phyloP scores from a whole-genome alignment of 2,797 vertebrate species.

The Myotis vivesi region DNA sequence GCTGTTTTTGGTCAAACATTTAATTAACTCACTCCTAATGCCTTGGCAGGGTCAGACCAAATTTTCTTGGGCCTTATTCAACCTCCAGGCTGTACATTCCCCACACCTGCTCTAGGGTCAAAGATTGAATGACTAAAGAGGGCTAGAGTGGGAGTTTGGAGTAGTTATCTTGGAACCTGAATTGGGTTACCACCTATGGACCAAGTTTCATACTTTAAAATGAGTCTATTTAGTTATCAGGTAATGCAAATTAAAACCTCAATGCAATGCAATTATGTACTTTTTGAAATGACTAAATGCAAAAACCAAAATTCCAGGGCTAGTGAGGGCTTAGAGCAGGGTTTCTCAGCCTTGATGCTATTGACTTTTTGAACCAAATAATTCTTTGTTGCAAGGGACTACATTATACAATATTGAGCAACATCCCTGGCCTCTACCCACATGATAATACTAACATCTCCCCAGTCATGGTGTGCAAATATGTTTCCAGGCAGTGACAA shows the following conservation, averaged over 20 bases:
- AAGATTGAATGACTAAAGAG: neutral
- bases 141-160: neutral
- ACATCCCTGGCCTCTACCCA: neutral
- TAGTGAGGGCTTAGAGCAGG: neutral
- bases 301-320: neutral
- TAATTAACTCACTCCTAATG: too few relatives aligned
- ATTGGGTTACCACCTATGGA: neutral
- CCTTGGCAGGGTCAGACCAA: too few relatives aligned
- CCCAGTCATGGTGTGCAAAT: neutral
- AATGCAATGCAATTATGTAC: neutral
- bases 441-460: neutral
- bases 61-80: too few relatives aligned
- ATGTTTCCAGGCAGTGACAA: neutral
- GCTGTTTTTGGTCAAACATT: too few relatives aligned
- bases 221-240: neutral
- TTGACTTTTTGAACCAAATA: neutral
- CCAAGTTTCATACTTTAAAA: neutral
- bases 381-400: neutral
- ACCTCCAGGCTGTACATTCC: too few relatives aligned
- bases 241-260: neutral
- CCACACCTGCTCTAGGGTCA: neutral
- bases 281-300: neutral
- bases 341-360: neutral
- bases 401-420: neutral
- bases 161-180: neutral